Evolutionary conservation across 2,888 invertebrate species (phyloP).

Genomic region (Rhynchonema sp.): DNA sequence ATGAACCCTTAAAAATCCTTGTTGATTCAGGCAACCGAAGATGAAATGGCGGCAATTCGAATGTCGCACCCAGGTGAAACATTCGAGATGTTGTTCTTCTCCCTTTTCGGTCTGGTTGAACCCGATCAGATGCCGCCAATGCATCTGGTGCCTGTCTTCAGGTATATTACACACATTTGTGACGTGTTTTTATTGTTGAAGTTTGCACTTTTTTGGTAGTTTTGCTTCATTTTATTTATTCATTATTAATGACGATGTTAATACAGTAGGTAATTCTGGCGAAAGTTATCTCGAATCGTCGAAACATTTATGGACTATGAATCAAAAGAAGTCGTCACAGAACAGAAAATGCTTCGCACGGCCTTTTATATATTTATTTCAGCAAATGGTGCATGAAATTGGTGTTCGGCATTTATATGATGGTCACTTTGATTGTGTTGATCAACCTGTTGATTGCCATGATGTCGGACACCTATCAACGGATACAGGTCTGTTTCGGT

Average conservation of each 20-base stretch:
- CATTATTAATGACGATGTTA: too few species aligned
- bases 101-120: constrained; percentile 78
- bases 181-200: too few species aligned
- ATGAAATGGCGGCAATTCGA: constrained; percentile 24
- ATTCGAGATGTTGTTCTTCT: constrained; percentile 92
- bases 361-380: not conserved
- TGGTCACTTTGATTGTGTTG: constrained; percentile 90
- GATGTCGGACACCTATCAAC: constrained; percentile 77
- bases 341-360: not conserved
- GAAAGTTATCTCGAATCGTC: too few species aligned
- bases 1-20: too few species aligned
- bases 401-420: constrained; percentile 87
- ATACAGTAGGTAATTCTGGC: too few species aligned
- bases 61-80: constrained; percentile 42
- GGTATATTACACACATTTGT: not conserved
- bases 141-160: constrained; percentile 30
- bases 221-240: too few species aligned
- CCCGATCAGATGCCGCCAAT: constrained; percentile 39
- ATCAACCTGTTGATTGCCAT: constrained; percentile 98
- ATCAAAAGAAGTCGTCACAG: too few species aligned
- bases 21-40: constrained; percentile 11
- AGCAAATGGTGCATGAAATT: constrained; percentile 31
- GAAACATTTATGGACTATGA: too few species aligned
- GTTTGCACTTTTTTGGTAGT: too few species aligned
- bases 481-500: too few species aligned